These are phyloP conservation scores for Cerastis leucographa DNA, from an alignment of 2,888 invertebrate genomes.

Conservation along the genomic window DNA sequence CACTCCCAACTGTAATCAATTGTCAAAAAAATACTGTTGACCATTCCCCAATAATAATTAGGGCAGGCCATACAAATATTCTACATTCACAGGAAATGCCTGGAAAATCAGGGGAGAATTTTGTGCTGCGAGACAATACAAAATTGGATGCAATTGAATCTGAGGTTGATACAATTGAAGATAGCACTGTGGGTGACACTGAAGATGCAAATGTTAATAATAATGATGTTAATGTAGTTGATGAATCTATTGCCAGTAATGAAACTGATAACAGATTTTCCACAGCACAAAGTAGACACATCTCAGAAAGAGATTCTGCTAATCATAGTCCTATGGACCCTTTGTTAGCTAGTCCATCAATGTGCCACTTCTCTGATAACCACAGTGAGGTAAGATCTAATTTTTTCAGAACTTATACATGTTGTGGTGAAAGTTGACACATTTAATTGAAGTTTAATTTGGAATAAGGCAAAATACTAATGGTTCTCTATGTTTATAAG, in stretches of 20 bases:
- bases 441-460: conserved; percentile 1
- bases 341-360: conserved; percentile 92
- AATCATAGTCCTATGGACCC: conserved; percentile 95
- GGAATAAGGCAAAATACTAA: not conserved
- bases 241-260: conserved; percentile 81
- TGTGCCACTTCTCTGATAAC: conserved; percentile 93
- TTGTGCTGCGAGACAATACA: conserved; percentile 74
- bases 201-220: conserved; percentile 81
- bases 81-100: conserved; percentile 70
- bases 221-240: conserved; percentile 80
- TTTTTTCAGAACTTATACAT: not conserved
- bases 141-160: conserved; percentile 74
- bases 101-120: conserved; percentile 70
- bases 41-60: conserved; percentile 69
- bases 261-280: conserved; percentile 83
- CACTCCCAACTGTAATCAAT: conserved; percentile 74
- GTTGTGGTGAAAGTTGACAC: not conserved
- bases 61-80: conserved; percentile 70
- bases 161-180: conserved; percentile 72
- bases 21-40: conserved; percentile 71
- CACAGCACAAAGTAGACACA: conserved; percentile 81
- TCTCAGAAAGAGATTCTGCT: conserved; percentile 92
- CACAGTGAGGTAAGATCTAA: conserved; percentile 91
- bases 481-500: not conserved
- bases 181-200: conserved; percentile 74